phyloP scores from a whole-genome alignment of 2,888 invertebrate genomes.

The Actias luna region DNA sequence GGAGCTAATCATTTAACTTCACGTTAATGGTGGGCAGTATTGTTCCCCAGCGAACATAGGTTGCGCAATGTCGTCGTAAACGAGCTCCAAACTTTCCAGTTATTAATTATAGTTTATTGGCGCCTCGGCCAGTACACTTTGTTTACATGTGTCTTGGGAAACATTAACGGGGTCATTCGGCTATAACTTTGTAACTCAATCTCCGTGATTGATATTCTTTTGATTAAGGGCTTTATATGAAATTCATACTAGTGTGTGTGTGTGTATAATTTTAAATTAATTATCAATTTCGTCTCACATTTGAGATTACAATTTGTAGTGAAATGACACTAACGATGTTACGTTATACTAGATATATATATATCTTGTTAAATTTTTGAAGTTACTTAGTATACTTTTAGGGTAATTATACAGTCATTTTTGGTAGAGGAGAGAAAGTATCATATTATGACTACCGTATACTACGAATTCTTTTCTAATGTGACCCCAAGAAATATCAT shows the following conservation, averaged over 20 bases:
- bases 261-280: not conserved
- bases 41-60: slow-evolving; percentile 44
- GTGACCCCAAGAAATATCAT: too few relatives aligned
- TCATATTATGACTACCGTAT: too few relatives aligned
- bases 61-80: slow-evolving; percentile 15
- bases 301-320: not conserved
- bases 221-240: slow-evolving; percentile 16
- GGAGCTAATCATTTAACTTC: slow-evolving; percentile 63
- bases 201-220: slow-evolving; percentile 22
- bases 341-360: too few relatives aligned
- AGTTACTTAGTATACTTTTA: too few relatives aligned
- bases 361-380: too few relatives aligned
- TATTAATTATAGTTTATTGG: slow-evolving; percentile 68
- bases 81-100: slow-evolving; percentile 58
- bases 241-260: not conserved
- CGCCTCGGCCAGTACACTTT: slow-evolving; percentile 41
- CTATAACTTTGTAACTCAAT: slow-evolving; percentile 32
- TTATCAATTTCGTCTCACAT: not conserved
- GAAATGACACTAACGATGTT: not conserved
- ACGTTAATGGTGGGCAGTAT: slow-evolving; percentile 52
- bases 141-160: slow-evolving; percentile 50
- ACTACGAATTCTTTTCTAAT: too few relatives aligned
- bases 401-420: too few relatives aligned
- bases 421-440: too few relatives aligned
- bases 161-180: slow-evolving; percentile 37